Evolutionary conservation across 2,888 invertebrate genomes (phyloP).

Genomic region (Emesis castigata): DNA sequence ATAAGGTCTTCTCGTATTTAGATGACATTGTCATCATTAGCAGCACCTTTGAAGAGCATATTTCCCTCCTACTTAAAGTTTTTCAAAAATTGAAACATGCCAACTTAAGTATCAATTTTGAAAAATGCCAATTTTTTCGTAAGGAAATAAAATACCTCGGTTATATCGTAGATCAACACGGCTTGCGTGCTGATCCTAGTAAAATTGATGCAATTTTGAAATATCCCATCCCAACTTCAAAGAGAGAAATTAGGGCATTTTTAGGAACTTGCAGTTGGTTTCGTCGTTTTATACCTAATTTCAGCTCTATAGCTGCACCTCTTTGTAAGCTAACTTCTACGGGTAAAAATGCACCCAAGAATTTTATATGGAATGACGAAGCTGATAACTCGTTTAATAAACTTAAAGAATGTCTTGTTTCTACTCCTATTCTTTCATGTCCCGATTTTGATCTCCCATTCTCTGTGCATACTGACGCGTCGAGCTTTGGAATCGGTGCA

Average conservation of each 20-base stretch:
- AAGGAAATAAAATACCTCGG: slow-evolving; percentile 52
- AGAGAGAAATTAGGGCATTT: background rate
- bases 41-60: slow-evolving; percentile 58
- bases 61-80: slow-evolving; percentile 47
- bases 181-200: slow-evolving; percentile 65
- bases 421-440: background rate
- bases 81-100: slow-evolving; percentile 50
- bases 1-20: slow-evolving; percentile 54
- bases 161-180: slow-evolving; percentile 66
- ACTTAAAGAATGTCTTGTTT: background rate
- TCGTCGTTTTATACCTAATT: background rate
- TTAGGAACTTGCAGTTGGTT: background rate
- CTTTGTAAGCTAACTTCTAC: background rate
- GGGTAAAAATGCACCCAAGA: background rate
- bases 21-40: slow-evolving; percentile 63
- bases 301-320: background rate
- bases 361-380: background rate
- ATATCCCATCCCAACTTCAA: background rate
- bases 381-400: background rate
- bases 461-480: too few relatives aligned
- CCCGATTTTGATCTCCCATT: too few relatives aligned
- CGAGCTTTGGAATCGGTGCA: too few relatives aligned
- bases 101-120: slow-evolving; percentile 61
- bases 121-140: slow-evolving; percentile 62
- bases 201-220: slow-evolving; percentile 43